Conservation (phyloP, 2,113 vertebrate genomes). For the Drymodes brunneopygia region DNA sequence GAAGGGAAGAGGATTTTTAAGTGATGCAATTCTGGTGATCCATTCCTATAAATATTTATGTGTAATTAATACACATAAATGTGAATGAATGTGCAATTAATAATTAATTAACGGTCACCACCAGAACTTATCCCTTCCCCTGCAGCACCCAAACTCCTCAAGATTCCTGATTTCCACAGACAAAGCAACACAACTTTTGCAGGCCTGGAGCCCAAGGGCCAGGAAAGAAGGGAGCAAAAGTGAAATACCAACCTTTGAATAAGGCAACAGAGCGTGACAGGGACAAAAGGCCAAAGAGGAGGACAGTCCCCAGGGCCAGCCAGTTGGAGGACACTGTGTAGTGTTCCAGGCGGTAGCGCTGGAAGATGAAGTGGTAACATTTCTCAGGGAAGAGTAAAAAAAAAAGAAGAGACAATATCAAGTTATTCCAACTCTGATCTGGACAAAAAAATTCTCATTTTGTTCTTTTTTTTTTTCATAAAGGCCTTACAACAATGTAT, state of each 20-base stretch:
- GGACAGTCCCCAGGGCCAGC: slow-evolving; percentile 85
- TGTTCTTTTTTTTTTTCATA: not conserved
- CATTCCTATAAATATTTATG: too few species aligned
- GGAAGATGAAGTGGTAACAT: slow-evolving; percentile 98
- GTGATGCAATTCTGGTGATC: not conserved
- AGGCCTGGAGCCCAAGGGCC: not conserved
- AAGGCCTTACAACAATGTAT: not conserved
- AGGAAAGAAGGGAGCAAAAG: not conserved
- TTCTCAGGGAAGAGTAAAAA: slow-evolving; percentile 76
- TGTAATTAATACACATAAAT: too few species aligned
- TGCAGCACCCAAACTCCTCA: not conserved
- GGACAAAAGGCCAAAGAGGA: slow-evolving; percentile 85
- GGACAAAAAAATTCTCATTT: not conserved
- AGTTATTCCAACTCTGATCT: not conserved
- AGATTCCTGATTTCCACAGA: not conserved
- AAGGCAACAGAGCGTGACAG: slow-evolving; percentile 92
- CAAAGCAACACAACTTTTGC: not conserved
- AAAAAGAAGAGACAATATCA: not conserved
- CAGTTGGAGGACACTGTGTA: slow-evolving; percentile 95
- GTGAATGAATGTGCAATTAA: accelerated
- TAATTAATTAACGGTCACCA: not conserved
- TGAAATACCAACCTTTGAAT: slow-evolving; percentile 83
- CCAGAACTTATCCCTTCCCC: not conserved
- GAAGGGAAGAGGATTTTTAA: not conserved
- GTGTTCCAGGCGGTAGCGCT: slow-evolving; percentile 92